Conservation (phyloP, 2,113 vertebrate species). For the Ursus arctos region DNA sequence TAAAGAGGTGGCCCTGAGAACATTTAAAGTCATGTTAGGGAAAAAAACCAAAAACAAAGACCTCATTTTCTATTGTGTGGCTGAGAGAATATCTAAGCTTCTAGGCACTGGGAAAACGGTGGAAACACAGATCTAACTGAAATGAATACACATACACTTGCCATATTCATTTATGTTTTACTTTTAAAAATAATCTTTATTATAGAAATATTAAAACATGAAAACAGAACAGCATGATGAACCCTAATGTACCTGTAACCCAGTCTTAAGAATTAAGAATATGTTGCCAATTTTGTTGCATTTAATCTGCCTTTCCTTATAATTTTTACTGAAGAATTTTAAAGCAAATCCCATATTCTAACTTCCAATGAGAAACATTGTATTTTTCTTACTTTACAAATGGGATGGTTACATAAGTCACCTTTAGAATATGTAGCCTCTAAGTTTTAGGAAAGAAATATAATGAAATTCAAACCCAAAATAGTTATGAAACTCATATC, state of each 20-base stretch:
- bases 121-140: neutral
- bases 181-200: neutral
- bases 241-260: neutral
- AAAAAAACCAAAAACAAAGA: neutral
- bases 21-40: neutral
- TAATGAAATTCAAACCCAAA: neutral
- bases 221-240: neutral
- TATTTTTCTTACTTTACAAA: neutral
- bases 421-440: neutral
- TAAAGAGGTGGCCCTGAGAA: neutral
- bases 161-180: neutral
- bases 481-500: neutral
- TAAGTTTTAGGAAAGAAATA: neutral
- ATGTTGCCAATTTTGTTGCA: neutral
- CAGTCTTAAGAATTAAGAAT: neutral
- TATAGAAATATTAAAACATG: slow-evolving; percentile 19
- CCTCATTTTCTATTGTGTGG: neutral
- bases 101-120: neutral
- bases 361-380: neutral
- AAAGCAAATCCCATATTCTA: neutral
- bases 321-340: slow-evolving; percentile 40
- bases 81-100: neutral
- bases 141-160: neutral
- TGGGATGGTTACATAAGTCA: neutral
- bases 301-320: neutral